Evolutionary conservation across 1,140 invertebrate genomes (phyloP).

Genomic region (Mercenaria mercenaria): DNA sequence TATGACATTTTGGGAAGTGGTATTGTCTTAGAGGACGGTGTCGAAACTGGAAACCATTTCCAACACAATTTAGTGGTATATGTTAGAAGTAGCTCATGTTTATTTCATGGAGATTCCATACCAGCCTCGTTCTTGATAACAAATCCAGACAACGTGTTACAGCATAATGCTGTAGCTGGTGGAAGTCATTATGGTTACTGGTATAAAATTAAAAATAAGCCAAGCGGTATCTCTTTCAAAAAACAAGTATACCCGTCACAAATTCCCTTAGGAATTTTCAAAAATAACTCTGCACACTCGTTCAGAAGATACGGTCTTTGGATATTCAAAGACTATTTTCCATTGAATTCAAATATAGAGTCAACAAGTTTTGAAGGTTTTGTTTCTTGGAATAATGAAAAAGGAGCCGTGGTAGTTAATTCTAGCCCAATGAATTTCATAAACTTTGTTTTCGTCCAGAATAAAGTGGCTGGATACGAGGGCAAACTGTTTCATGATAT

Average conservation of each 20-base stretch:
- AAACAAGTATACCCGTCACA: conserved; percentile 76
- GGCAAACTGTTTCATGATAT: conserved; percentile 71
- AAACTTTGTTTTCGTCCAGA: conserved; percentile 80
- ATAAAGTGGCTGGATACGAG: conserved; percentile 80
- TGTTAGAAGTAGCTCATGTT: conserved; percentile 80
- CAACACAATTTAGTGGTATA: conserved; percentile 83
- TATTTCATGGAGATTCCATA: conserved; percentile 84
- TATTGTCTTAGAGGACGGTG: conserved; percentile 84
- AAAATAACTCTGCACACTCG: conserved; percentile 83
- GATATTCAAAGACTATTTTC: conserved; percentile 80
- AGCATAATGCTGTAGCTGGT: conserved; percentile 82
- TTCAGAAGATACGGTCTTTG: conserved; percentile 84
- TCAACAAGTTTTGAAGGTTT: conserved; percentile 75
- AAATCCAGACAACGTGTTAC: conserved; percentile 82
- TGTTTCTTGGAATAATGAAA: conserved; percentile 82
- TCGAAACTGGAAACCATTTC: conserved; percentile 82
- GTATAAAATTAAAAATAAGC: conserved; percentile 81
- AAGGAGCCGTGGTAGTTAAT: conserved; percentile 83
- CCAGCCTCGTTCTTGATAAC: conserved; percentile 83
- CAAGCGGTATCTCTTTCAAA: conserved; percentile 82
- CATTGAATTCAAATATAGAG: conserved; percentile 70
- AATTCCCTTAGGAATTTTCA: conserved; percentile 77
- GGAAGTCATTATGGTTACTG: conserved; percentile 84
- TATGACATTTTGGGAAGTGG: conserved; percentile 83
- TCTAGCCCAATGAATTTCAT: conserved; percentile 79